Conservation (phyloP, 1,140 invertebrate genomes). For the Ericerus pela region DNA sequence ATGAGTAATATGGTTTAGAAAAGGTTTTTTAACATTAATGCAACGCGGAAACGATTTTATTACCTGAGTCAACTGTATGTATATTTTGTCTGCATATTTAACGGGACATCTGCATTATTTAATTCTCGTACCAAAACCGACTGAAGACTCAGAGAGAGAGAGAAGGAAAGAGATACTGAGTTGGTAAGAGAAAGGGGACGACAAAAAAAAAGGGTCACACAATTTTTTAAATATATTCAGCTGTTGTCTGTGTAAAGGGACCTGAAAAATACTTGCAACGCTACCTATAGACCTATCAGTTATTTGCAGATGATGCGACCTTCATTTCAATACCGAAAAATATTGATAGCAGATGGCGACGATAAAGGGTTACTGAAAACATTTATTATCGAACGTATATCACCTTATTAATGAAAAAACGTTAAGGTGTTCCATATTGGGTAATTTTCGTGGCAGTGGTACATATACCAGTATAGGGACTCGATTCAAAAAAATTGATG, state of each 20-base stretch:
- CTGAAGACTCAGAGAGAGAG: too few species aligned
- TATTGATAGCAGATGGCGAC: conserved; percentile 7
- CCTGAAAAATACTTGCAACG: conserved; percentile 1
- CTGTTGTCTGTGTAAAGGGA: not conserved
- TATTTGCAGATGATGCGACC: conserved; percentile 9
- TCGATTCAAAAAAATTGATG: too few species aligned
- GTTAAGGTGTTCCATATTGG: too few species aligned
- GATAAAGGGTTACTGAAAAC: conserved; percentile 1
- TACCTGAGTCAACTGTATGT: conserved; percentile 2
- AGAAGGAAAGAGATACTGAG: too few species aligned
- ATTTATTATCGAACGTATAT: too few species aligned
- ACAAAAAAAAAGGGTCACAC: conserved; percentile 1
- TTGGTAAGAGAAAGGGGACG: too few species aligned
- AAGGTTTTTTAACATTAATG: conserved; percentile 1
- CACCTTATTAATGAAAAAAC: too few species aligned
- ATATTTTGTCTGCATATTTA: conserved; percentile 1
- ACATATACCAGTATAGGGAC: too few species aligned
- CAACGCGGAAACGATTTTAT: conserved; percentile 3
- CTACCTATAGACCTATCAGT: conserved; percentile 6
- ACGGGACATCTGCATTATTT: conserved; percentile 12
- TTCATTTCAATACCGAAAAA: conserved; percentile 8
- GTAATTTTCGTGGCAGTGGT: too few species aligned
- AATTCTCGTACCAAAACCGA: conserved; percentile 8
- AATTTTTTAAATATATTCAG: conserved; percentile 6
- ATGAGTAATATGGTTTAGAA: too few species aligned